Base-by-base conservation (phyloP, 2,888 invertebrate species). In the Drosophila emarginata region DNA sequence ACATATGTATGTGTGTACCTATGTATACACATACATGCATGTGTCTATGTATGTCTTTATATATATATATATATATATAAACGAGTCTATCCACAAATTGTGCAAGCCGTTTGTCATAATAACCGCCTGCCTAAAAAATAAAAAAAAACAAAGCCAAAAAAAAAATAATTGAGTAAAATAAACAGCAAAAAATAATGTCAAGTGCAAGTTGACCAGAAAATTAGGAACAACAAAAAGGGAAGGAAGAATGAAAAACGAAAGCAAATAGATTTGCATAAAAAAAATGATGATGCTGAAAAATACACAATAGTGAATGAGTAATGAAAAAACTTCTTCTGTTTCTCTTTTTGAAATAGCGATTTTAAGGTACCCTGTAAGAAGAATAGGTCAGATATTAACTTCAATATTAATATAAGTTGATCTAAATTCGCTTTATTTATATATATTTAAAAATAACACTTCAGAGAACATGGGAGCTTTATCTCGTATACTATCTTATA, bases 91-190 rank as follows among this genome's bases (percentile, higher is more conserved):
- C 40, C 40, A 60, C 54, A 52, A 59, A 26, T 65, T 39, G 21
- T 64, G 56, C 59, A 21, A 70, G 64, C 73, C 64, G 67, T 80
- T 72, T 84, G 77, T 79, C 80, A 77, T 77, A 83, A 80, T 80
- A 77, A 77, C 67, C 68, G 69, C 57, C 64, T 64, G 64, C 64
- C 64, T 61, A 67, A 76, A 65, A 64, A 32, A 32, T 2, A 32
- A 2, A 28, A 32, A 32, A 2, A 32, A 32, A 32, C 11, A 32
- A 32, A 32, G 11, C 9, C 59, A 68, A 63, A 45, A 11, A 45
- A 18, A 18, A 45, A 45, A 45, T 7, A 45, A 18, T 7, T 40
- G 9, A 15, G 18, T 45, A 18, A 18, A 45, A 45, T 45, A 45
- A 45, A 45, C 61, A 69, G 57, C 61, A 64, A 64, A 67, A 65